Conservation (phyloP, 2,797 vertebrate genomes). For the Lacerta agilis region DNA sequence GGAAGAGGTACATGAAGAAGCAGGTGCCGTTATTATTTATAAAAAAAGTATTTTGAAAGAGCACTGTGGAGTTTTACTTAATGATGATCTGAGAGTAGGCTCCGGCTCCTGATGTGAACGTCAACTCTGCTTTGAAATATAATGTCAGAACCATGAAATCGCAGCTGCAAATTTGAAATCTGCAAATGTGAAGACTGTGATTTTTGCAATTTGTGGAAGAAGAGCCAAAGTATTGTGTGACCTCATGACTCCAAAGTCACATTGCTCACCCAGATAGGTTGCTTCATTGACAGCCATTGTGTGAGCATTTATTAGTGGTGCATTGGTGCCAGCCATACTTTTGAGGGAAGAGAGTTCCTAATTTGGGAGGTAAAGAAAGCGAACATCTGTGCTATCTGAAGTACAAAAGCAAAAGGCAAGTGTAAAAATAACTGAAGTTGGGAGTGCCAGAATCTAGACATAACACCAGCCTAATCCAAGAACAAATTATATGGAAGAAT, state of each 20-base stretch:
- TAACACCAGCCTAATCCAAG: background rate
- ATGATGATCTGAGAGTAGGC: background rate
- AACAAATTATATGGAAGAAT: background rate
- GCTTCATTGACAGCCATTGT: too few species aligned
- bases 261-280: background rate
- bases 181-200: too few species aligned
- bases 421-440: background rate
- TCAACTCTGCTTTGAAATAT: background rate
- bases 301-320: background rate
- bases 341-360: background rate
- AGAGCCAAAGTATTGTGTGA: background rate
- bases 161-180: background rate
- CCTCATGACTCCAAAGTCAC: background rate
- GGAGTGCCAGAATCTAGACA: background rate
- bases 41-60: background rate
- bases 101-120: background rate
- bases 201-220: background rate
- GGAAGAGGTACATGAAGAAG: background rate
- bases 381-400: background rate
- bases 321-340: background rate
- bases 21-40: background rate
- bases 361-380: slow-evolving; percentile 3
- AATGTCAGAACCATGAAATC: background rate
- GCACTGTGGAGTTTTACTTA: background rate
- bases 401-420: background rate